Evolutionary conservation across 2,797 vertebrate species (phyloP), one percentile per base, ranked within the genome.

Genomic region (Typhlichthys subterraneus): DNA sequence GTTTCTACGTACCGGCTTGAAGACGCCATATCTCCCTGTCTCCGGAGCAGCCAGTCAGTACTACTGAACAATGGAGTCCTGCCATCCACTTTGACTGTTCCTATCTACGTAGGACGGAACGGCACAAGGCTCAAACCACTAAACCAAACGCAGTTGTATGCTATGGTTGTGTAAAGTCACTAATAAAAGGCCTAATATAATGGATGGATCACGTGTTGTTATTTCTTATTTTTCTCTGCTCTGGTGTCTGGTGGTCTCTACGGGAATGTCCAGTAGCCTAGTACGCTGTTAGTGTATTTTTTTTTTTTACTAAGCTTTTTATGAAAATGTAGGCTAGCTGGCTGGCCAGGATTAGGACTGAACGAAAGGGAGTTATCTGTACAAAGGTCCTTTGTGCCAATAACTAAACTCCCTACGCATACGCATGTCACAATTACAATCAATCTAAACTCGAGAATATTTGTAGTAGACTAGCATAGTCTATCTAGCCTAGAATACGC

Each of bases 1-100:
- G 51, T 54, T 48, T 54, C 47, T 76, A 90, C 91, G 75, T 45
- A 94, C 93, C 91, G 92, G 87, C 90, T 92, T 0, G 91, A 91
- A 0, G 92, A 93, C 85, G 92, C 92, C 93, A 94, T 94, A 19
- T 85, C 65, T 42, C 46, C 61, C 10, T 17, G 7, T 73, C 12
- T n/a, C 15, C 80, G 31, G 5, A 57, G 51, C 63, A 29, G 57
- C 56, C 51, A 70, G 38, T 52, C 45, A 60, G 70, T 47, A 13
- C 17, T 42, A 31, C 57, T 1, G 81, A 72, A 81, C 83, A 70
- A 81, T 54, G 2, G 69, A 11, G 0, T 0, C 1, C 0, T 0
- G 38, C 57, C 15, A 73, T 87, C 38, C 58, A 0, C 91, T 92
- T 83, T 93, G 91, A 69, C 33, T 5, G 91, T 63, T 12, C 1